These are phyloP conservation scores for Chrysopilus asiliformis DNA, from an alignment of 2,888 invertebrate genomes.

Conservation along the genomic window DNA sequence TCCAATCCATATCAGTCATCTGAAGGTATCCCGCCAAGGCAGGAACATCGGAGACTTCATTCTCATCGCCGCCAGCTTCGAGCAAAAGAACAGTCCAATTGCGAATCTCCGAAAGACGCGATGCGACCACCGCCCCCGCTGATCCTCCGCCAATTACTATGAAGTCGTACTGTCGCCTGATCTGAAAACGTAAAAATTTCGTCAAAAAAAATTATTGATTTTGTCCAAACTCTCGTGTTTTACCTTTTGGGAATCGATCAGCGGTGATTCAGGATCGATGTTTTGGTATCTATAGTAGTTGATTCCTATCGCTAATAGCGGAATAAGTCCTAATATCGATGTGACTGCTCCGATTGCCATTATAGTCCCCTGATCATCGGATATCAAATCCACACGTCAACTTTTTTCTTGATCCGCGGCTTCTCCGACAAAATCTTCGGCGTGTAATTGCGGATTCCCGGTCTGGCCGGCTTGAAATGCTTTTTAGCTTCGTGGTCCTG, in stretches of 20 bases:
- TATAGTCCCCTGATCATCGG: not conserved
- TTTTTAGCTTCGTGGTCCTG: constrained; percentile 37
- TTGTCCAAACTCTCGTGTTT: constrained; percentile 18
- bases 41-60: constrained; percentile 78
- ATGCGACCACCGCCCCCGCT: constrained; percentile 79
- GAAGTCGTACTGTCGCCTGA: constrained; percentile 70
- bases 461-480: constrained; percentile 39
- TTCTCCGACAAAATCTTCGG: constrained; percentile 47
- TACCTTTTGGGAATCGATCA: constrained; percentile 57
- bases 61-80: constrained; percentile 81
- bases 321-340: constrained; percentile 61
- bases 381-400: constrained; percentile 52
- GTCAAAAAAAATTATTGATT: not conserved
- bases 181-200: constrained; percentile 36
- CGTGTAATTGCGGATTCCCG: constrained; percentile 55
- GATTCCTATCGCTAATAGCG: constrained; percentile 66
- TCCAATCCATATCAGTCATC: constrained; percentile 80
- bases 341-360: constrained; percentile 47
- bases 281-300: constrained; percentile 68
- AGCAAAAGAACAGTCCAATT: constrained; percentile 73
- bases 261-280: constrained; percentile 69
- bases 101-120: constrained; percentile 62
- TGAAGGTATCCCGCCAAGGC: constrained; percentile 73
- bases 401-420: constrained; percentile 31
- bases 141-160: constrained; percentile 79